Base-by-base conservation (phyloP, 2,113 vertebrate species). In the Elgaria multicarinata region DNA sequence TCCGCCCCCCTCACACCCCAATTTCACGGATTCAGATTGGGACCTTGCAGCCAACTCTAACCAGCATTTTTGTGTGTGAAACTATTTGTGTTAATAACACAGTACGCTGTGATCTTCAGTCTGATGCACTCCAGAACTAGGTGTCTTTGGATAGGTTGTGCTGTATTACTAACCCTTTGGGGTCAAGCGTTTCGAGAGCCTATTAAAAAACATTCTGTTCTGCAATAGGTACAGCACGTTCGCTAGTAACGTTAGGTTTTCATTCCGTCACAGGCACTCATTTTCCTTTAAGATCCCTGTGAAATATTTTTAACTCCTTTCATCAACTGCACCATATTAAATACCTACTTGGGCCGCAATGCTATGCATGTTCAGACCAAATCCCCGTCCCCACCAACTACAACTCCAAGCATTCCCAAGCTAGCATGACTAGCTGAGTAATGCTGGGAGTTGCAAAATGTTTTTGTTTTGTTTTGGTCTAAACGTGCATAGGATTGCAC, bases 151-250 rank as follows among this genome's bases (percentile, higher is more conserved):
- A 42, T 7, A 77, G 28, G 7, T 69, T 14, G 16, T 20, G n/a
- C 69, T 10, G 8, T 9, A 50, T 64, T 20, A 2, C 64, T 66
- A 85, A 79, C 83, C 75, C 26, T 66, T 44, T 0, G 76, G 58
- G 83, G 46, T 55, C 64, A 26, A 64, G 66, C 76, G 33, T 85
- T 3, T 3, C 22, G 71, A 33, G 80, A 80, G 62, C 69, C 7
- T 80, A 24, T 31, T 10, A 18, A 46, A 42, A 80, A 66, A 46
- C 62, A 89, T 76, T 58, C 39, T 26, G 16, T 36, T 55, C 39
- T 83, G 6, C 22, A 0, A 10, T 44, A 83, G 81, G 28, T 50
- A 22, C 0, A 74, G 84, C 5, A 33, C 0, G 0, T 72, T 36
- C 36, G 44, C 50, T 6, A 85, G 46, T 16, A 6, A 1, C 9